Percentiles rank a stretch among this genome's conserved stretches.
Conservation (phyloP, 2,888 invertebrate species). For the Holacanthella duospinosa region DNA sequence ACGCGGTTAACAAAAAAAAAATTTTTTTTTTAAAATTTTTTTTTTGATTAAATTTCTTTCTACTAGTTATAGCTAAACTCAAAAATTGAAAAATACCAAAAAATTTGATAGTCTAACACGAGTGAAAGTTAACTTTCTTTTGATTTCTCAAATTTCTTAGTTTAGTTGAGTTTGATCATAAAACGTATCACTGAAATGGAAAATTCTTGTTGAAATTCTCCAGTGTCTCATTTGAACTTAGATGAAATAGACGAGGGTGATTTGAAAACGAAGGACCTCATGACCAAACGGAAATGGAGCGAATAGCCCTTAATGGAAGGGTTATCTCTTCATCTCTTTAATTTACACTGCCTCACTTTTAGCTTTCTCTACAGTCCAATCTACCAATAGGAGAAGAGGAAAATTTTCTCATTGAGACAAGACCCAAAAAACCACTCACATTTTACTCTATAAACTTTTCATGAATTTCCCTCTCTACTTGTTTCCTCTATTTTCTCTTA, state of each 20-base stretch:
- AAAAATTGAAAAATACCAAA: background rate
- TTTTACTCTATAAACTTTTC: background rate
- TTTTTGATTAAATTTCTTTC: background rate
- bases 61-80: background rate
- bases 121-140: no score
- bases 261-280: background rate
- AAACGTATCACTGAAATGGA: no score
- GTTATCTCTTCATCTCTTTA: slow-evolving; percentile 4
- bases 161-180: no score
- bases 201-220: no score
- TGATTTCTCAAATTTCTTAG: no score
- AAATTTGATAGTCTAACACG: no score
- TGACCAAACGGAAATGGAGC: background rate
- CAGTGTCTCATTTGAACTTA: background rate
- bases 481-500: no score
- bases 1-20: background rate
- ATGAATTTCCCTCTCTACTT: background rate
- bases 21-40: background rate
- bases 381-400: background rate
- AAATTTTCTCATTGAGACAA: no score
- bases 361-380: background rate
- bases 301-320: background rate
- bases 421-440: background rate
- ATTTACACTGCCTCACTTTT: background rate
- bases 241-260: background rate